A percentile compares a stretch with the other conserved stretches of the same genome.
Evolutionary conservation across 2,797 vertebrate genomes (phyloP).

Genomic region (Anguilla pacifica): DNA sequence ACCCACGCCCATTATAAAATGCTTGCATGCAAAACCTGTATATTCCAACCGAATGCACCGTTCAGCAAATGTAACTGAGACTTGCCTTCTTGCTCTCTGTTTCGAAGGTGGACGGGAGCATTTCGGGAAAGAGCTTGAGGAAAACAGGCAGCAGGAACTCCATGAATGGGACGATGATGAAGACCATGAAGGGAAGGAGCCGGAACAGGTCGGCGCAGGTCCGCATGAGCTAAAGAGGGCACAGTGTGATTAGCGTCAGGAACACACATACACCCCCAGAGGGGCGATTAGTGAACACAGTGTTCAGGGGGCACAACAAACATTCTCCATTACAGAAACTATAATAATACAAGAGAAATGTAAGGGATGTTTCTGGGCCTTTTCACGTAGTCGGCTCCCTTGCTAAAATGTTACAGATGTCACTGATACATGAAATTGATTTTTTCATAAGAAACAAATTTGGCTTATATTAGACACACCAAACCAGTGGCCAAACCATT

Average conservation of each 20-base stretch:
- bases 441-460: not conserved
- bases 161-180: slow-evolving; percentile 97
- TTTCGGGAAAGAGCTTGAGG: slow-evolving; percentile 93
- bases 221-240: slow-evolving; percentile 80
- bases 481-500: no score
- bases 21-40: not conserved
- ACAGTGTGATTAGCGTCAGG: not conserved
- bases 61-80: slow-evolving; percentile 22
- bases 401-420: not conserved
- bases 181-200: slow-evolving; percentile 90
- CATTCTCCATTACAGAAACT: not conserved
- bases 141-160: slow-evolving; percentile 93
- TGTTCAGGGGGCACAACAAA: not conserved
- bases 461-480: no score
- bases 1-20: not conserved
- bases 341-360: not conserved
- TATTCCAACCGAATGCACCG: not conserved
- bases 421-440: not conserved
- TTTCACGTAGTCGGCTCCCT: not conserved
- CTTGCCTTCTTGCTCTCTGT: slow-evolving; percentile 89
- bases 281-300: not conserved
- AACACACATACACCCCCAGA: not conserved
- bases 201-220: slow-evolving; percentile 95
- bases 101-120: slow-evolving; percentile 97
- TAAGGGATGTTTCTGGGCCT: not conserved